These are phyloP conservation scores for Lamprotornis superbus DNA, from an alignment of 2,113 vertebrate genomes.

Conservation along the genomic window DNA sequence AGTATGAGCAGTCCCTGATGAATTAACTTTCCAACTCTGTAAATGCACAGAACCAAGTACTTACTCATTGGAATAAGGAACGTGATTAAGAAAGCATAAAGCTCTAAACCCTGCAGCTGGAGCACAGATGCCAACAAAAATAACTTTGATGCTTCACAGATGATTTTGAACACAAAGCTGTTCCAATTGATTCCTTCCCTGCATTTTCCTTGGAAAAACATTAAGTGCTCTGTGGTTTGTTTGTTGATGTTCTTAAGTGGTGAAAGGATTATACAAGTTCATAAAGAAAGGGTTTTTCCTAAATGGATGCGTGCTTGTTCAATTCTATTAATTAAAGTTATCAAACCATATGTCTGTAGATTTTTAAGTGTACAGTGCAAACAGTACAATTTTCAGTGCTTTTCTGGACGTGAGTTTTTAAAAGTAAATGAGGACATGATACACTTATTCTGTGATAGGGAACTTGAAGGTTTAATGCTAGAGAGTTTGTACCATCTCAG, in stretches of 20 bases:
- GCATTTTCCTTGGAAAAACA: conserved; percentile 16
- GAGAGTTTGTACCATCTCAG: not conserved
- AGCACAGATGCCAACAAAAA: conserved; percentile 9
- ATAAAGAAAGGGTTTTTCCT: not conserved
- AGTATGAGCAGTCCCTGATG: not conserved
- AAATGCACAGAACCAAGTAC: not conserved
- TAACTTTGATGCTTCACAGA: conserved; percentile 18
- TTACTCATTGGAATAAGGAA: not conserved
- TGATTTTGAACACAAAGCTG: not conserved
- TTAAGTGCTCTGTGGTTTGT: conserved; percentile 46
- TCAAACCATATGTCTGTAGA: not conserved
- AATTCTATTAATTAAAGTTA: conserved; percentile 52
- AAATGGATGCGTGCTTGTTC: not conserved
- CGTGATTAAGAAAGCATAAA: not conserved
- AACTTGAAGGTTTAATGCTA: not conserved
- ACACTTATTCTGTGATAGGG: not conserved
- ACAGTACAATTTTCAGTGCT: not conserved
- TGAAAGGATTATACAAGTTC: not conserved
- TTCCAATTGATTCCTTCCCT: conserved; percentile 41
- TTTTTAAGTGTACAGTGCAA: not conserved
- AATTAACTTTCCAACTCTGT: not conserved
- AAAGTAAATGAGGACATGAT: not conserved
- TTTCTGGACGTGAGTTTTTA: not conserved
- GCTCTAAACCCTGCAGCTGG: conserved; percentile 18
- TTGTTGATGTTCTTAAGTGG: conserved; percentile 37